Evolutionary conservation across 2,113 vertebrate species (phyloP), one percentile per base, ranked within the genome.

Genomic region (Aleadryas rufinucha): DNA sequence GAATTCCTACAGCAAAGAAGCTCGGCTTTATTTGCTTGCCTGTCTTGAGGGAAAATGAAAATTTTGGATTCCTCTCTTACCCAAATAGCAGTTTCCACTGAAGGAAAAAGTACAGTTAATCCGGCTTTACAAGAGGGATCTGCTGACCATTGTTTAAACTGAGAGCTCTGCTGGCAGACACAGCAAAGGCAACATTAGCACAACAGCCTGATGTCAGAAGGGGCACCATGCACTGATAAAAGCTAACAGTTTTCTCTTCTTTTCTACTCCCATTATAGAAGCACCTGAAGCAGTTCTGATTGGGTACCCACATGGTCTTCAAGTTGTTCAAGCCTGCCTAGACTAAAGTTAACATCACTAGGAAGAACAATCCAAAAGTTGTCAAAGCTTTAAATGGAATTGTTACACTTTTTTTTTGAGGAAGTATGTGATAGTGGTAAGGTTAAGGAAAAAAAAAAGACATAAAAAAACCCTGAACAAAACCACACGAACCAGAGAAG

Each of bases 101-200:
- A 93, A 96, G 92, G 87, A 96, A 93, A 95, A 92, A 96, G 96
- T 93, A 97, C 96, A 97, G 90, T 95, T 97, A 97, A 97, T 97
- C 96, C 87, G 84, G 84, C 89, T 91, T 97, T 95, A 97, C 91
- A 95, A 97, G 69, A 91, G 41, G 68, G 90, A 97, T 97, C 97
- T 97, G 79, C 91, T 96, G 90, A 95, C 95, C 96, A 89, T 76
- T 97, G 96, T 96, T 96, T 94, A 94, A 95, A 42, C 79, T 84
- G 72, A 70, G 68, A 96, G 77, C 66, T 96, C 71, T 88, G 64
- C 60, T 94, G 93, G 92, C 96, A 96, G 76, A 83, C 64, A 80
- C 41, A 80, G 82, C 47, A 92, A 93, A 95, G 64, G 84, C 84
- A 96, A 90, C 65, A 82, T 90, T 83, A 97, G 76, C 81, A 60